phyloP scores from a whole-genome alignment of 1,140 invertebrate genomes.

The Achatina immaculata region DNA sequence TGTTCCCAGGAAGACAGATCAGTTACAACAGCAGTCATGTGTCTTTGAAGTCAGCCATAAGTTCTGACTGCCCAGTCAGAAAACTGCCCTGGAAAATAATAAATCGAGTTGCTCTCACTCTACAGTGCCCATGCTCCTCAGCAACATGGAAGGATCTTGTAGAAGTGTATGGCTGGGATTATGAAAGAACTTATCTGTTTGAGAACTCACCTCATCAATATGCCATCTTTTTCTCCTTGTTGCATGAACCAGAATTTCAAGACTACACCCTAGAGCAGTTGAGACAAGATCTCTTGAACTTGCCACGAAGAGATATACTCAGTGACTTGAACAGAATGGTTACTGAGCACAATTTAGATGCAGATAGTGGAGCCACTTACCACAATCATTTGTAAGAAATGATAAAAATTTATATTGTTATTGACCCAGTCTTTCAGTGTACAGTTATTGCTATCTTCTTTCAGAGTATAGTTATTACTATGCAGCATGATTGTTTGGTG shows the following conservation, averaged over 20 bases:
- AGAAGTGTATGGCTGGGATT: slow-evolving; percentile 31
- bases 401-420: not conserved
- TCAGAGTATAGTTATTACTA: too few relatives aligned
- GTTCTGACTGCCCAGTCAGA: not conserved
- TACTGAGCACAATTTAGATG: not conserved
- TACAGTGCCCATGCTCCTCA: not conserved
- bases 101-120: not conserved
- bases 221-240: slow-evolving; percentile 5
- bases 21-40: slow-evolving; percentile 6
- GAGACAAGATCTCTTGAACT: slow-evolving; percentile 8
- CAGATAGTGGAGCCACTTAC: not conserved
- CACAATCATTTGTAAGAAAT: not conserved
- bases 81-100: slow-evolving; percentile 16
- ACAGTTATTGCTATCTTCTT: too few relatives aligned
- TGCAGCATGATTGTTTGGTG: too few relatives aligned
- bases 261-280: slow-evolving; percentile 20
- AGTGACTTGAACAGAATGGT: slow-evolving; percentile 20
- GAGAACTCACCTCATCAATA: slow-evolving; percentile 5
- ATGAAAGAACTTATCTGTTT: slow-evolving; percentile 22
- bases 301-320: slow-evolving; percentile 34
- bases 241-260: slow-evolving; percentile 27
- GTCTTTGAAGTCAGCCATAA: not conserved
- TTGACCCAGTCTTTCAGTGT: not conserved
- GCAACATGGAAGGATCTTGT: slow-evolving; percentile 30
- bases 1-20: not conserved